Percentiles rank a stretch among this genome's conserved stretches.
phyloP scores from a whole-genome alignment of 2,797 vertebrate species.

The Phataginus tetradactyla region DNA sequence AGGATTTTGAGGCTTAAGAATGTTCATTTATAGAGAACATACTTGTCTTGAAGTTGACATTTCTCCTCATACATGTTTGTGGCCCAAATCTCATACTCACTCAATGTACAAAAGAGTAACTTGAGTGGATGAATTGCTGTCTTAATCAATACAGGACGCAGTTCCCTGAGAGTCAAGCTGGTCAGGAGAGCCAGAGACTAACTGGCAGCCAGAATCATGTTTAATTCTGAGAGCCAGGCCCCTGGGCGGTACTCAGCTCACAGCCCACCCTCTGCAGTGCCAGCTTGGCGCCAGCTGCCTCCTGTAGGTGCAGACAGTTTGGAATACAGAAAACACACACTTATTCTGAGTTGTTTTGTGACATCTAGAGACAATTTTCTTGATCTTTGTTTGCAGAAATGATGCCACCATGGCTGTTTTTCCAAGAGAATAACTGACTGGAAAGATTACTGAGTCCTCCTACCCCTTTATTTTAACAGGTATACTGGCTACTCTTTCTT shows the following conservation, averaged over 20 bases:
- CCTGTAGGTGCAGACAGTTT: neutral
- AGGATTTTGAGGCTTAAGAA: neutral
- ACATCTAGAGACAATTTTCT: neutral
- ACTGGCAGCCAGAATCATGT: neutral
- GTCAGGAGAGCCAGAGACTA: neutral
- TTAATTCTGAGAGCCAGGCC: neutral
- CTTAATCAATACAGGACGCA: neutral
- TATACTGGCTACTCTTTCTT: too few species aligned
- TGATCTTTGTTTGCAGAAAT: neutral
- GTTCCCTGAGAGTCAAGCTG: neutral
- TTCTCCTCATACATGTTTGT: neutral
- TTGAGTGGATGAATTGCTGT: neutral
- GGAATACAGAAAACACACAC: too few species aligned
- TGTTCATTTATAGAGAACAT: neutral
- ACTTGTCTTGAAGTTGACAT: neutral
- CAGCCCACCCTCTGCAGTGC: neutral
- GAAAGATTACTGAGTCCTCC: neutral
- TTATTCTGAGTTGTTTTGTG: neutral
- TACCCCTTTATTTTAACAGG: neutral
- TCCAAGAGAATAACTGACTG: neutral
- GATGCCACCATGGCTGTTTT: neutral
- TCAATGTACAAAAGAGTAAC: neutral
- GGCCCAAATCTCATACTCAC: neutral
- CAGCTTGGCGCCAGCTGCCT: neutral
- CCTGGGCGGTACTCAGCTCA: rapidly evolving